Percentiles rank a stretch among this genome's conserved stretches.
Evolutionary conservation across 2,888 invertebrate genomes (phyloP).

Genomic region (Branchellion lobata): DNA sequence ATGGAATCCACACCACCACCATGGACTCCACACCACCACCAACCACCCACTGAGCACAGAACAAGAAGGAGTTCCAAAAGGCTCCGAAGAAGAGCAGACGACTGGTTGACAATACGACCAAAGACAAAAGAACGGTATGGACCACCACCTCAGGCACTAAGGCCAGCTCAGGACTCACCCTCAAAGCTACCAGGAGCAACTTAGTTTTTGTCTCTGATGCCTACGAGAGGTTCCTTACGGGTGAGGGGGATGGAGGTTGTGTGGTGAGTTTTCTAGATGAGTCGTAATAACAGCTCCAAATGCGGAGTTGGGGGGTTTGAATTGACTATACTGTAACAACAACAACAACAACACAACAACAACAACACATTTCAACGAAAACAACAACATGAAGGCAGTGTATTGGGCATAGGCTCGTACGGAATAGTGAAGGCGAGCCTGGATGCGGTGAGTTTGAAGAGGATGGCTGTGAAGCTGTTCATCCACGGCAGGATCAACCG

Average conservation of each 20-base stretch:
- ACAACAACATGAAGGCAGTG: background rate
- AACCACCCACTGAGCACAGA: no score
- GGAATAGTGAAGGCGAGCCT: conserved; percentile 24
- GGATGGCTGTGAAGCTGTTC: conserved; percentile 36
- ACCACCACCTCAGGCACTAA: background rate
- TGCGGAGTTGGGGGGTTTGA: no score
- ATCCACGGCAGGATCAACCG: conserved; percentile 6
- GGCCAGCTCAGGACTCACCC: background rate
- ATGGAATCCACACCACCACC: no score
- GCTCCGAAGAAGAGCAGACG: no score
- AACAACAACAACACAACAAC: background rate
- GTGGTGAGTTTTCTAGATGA: background rate
- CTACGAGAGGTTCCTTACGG: background rate
- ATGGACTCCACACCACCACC: no score
- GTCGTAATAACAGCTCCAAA: no score
- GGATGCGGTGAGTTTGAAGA: conserved; percentile 19
- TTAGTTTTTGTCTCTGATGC: background rate
- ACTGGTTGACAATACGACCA: background rate
- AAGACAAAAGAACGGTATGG: background rate
- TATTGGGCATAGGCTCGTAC: conserved; percentile 36
- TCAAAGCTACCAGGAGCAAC: background rate
- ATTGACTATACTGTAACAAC: no score
- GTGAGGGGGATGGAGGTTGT: background rate
- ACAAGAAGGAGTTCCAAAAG: no score
- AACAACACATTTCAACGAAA: background rate